Conservation (phyloP, 2,888 invertebrate genomes). For the Trissoscelio sp. region DNA sequence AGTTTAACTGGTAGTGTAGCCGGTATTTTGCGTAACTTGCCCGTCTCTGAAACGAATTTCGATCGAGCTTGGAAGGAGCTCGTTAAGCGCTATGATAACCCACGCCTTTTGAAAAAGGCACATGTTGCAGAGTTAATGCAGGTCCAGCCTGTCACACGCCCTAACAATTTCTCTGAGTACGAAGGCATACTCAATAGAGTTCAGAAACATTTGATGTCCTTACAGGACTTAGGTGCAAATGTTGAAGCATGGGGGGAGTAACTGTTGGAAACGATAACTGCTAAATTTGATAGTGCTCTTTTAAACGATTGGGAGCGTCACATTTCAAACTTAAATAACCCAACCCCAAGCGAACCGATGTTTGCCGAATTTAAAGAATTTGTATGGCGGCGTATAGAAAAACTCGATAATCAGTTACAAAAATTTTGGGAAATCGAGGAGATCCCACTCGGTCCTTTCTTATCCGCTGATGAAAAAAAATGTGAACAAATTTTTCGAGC, state of each 20-base stretch:
- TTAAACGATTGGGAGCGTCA: background rate
- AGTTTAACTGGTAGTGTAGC: background rate
- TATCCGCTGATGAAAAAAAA: background rate
- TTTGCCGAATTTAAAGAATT: background rate
- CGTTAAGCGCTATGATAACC: slow-evolving; percentile 25
- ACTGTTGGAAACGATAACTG: background rate
- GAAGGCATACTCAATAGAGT: slow-evolving; percentile 39
- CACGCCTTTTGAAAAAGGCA: slow-evolving; percentile 27
- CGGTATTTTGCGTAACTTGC: background rate
- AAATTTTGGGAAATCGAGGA: slow-evolving; percentile 21
- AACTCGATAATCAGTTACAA: slow-evolving; percentile 2
- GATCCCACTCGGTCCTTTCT: background rate
- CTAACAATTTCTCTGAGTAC: slow-evolving; percentile 23
- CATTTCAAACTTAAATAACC: background rate
- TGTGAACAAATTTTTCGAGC: slow-evolving; percentile 1
- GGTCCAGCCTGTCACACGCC: slow-evolving; percentile 10
- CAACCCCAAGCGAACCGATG: too few species aligned
- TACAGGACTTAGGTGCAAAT: slow-evolving; percentile 19
- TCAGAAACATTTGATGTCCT: slow-evolving; percentile 38
- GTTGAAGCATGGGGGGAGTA: slow-evolving; percentile 24
- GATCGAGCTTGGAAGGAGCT: slow-evolving; percentile 39
- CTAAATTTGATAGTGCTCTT: background rate
- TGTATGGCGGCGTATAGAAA: background rate
- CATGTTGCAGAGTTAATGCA: slow-evolving; percentile 12
- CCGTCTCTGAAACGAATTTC: slow-evolving; percentile 9